Base-by-base conservation (phyloP, 2,113 vertebrate genomes). In the Ptyas mucosa region DNA sequence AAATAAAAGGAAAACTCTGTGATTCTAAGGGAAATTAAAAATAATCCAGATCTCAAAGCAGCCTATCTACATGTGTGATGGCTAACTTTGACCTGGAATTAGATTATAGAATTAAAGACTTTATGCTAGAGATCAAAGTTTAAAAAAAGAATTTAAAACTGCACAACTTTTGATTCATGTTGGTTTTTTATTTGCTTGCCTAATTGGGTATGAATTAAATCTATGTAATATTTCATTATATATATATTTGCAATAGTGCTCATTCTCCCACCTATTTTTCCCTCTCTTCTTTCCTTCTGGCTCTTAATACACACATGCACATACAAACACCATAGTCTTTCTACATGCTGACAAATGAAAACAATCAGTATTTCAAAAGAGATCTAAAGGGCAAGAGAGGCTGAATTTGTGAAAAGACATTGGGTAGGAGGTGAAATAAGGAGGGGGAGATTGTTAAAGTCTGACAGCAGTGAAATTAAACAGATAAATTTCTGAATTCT, bases 401-500 rank as follows among this genome's bases (percentile, higher is more conserved):
- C 87, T 96, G 94, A 93, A 92, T 96, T 96, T 96, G 94, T 93
- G 96, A 94, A 90, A 94, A 93, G 58, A 86, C 61, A 14, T 87
- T 64, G 75, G 92, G 52, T 29, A 64, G 81, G 93, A 96, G 91
- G 90, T 0, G 88, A 81, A 89, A 90, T 92, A 91, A n/a, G 52
- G 90, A 93, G 93, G 94, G 69, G 55, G 91, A 93, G 96, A 97
- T 96, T 1, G 26, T 93, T 97, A 97, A 96, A 94, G 89, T 95
- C 94, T 26, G 95, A 97, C 97, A 97, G 96, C 96, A 96, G 94
- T 97, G 97, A 98, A 97, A 96, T 96, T 96, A 93, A 86, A 91
- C 97, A 98, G 98, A 98, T 97, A 97, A 96, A 96, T 97, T 96
- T 98, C 97, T 95, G 91, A 92, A 96, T 97, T 97, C 97, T 97